Evolutionary conservation across 2,888 invertebrate genomes (phyloP).

Genomic region (Ormyrus rosae): DNA sequence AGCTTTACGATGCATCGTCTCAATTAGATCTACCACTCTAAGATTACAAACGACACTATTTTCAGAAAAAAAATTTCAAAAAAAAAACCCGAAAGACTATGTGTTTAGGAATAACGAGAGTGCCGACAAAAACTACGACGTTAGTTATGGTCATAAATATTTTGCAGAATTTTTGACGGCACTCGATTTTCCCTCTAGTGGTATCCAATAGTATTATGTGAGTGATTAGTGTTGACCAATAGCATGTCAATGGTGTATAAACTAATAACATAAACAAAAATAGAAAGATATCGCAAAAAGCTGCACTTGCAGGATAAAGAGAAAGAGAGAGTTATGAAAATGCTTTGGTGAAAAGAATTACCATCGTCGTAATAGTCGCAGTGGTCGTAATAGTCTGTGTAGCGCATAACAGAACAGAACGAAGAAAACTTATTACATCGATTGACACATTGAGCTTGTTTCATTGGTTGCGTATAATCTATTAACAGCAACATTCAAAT

Average conservation of each 20-base stretch:
- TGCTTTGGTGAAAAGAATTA: conserved; percentile 72
- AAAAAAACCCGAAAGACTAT: too few relatives aligned
- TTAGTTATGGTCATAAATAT: too few relatives aligned
- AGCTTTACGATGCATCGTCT: conserved; percentile 29
- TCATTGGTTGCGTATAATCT: conserved; percentile 65
- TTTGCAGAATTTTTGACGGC: too few relatives aligned
- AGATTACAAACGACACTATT: conserved; percentile 11
- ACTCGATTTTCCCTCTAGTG: too few relatives aligned
- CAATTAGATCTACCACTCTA: conserved; percentile 24
- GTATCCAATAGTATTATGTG: too few relatives aligned
- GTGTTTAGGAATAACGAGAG: too few relatives aligned
- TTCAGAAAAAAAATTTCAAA: too few relatives aligned
- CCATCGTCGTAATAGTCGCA: conserved; percentile 76
- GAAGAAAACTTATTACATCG: conserved; percentile 74
- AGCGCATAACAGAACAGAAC: conserved; percentile 75
- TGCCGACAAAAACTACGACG: too few relatives aligned
- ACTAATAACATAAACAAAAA: conserved; percentile 32
- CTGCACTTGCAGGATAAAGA: conserved; percentile 52
- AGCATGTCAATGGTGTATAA: conserved; percentile 18
- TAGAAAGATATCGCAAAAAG: conserved; percentile 55
- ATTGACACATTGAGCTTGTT: conserved; percentile 69
- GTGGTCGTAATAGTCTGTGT: conserved; percentile 76
- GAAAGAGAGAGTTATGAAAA: conserved; percentile 57
- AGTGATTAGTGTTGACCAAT: not conserved
- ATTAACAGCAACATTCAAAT: conserved; percentile 65